Evolutionary conservation across 2,113 vertebrate species (phyloP), one percentile per base, ranked within the genome.

Genomic region (Hipposideros armiger): DNA sequence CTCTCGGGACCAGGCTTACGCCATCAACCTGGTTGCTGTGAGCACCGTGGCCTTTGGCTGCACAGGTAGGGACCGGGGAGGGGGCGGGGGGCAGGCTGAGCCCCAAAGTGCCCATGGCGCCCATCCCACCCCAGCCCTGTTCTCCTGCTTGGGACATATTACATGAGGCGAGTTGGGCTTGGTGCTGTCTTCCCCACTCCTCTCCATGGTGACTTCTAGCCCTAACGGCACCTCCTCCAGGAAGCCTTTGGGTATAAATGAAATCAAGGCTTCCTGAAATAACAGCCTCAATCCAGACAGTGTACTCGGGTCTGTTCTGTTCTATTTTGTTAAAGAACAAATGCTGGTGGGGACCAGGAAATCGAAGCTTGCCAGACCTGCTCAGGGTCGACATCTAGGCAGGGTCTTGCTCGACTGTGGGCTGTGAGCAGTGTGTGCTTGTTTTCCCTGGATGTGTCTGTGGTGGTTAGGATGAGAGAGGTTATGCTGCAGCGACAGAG

Each of bases 1-100:
- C 98, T 99, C 99, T 72, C 99, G 90, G 10, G 97, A 97, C 52
- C 99, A 99, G 97, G 99, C 99, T 2, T 99, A 99, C 0, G 98
- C 99, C 97, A 96, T 99, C 97, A 99, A 99, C 98, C 98, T 99
- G 73, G 98, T 99, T 0, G 99, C 99, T 0, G 99, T 99, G 1
- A 99, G 99, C 30, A 99, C 99, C 2, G 99, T 99, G 97, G 99
- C 99, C 92, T 99, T 99, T 0, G 99, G 99, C 96, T 99, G 99
- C 95, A 99, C 99, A 99, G 99, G 99, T 99, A 99, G 94, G 98
- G 9, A 5, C 56, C 13, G 28, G 47, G 2, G 45, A 0, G 0
- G 10, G 10, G 19, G 1, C 0, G 1, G 32, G 66, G 60, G 7
- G 3, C 5, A 42, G n/a, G 14, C 92, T 26, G 19, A 30, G 66